Percentiles rank a stretch among this genome's conserved stretches.
Evolutionary conservation across 2,888 invertebrate genomes (phyloP).

Genomic region (Stenodema calcarata): DNA sequence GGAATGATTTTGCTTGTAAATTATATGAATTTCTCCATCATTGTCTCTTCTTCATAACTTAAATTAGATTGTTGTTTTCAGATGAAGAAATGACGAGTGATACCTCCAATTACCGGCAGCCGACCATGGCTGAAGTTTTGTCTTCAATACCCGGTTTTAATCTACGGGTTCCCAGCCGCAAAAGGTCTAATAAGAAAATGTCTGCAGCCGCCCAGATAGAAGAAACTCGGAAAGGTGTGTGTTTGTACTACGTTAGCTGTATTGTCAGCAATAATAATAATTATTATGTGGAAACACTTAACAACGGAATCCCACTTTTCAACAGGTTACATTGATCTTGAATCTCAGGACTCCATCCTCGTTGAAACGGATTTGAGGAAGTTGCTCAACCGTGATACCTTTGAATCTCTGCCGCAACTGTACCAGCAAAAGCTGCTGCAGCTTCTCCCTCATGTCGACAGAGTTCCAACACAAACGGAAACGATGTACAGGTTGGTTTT

Average conservation of each 20-base stretch:
- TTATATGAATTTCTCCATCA: no score
- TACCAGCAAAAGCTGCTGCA: slow-evolving; percentile 94
- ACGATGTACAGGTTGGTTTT: slow-evolving; percentile 60
- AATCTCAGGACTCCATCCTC: slow-evolving; percentile 94
- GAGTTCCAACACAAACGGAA: slow-evolving; percentile 63
- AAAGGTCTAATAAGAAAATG: slow-evolving; percentile 81
- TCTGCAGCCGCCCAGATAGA: slow-evolving; percentile 92
- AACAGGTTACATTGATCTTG: slow-evolving; percentile 86
- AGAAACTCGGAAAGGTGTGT: slow-evolving; percentile 76
- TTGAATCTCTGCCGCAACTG: slow-evolving; percentile 81
- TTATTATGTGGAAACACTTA: no score
- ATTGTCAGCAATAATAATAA: no score
- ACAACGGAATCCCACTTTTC: background rate
- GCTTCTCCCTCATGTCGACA: slow-evolving; percentile 89
- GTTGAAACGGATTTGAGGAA: slow-evolving; percentile 85
- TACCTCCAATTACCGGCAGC: slow-evolving; percentile 59
- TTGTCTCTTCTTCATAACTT: no score
- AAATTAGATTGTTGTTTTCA: slow-evolving; percentile 39
- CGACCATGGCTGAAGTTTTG: slow-evolving; percentile 86
- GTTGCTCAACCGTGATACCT: slow-evolving; percentile 90
- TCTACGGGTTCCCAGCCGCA: slow-evolving; percentile 77
- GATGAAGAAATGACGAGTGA: slow-evolving; percentile 64
- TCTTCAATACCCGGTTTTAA: slow-evolving; percentile 90
- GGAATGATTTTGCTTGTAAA: no score
- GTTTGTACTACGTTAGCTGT: no score